Evolutionary conservation across 2,888 invertebrate species (phyloP).

Genomic region (Oscheius sp.): DNA sequence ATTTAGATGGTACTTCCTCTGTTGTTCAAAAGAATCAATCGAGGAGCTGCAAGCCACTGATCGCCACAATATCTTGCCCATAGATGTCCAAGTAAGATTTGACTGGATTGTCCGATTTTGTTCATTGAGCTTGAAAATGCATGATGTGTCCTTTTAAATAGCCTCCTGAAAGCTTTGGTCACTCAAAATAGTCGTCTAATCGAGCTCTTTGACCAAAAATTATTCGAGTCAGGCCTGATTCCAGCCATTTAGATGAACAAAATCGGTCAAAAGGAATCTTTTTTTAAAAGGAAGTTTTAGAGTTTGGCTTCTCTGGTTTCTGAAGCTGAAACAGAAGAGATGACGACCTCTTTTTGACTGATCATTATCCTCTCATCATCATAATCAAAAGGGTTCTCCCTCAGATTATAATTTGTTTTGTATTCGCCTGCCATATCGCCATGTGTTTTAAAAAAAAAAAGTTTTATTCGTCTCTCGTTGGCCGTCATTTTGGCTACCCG

Average conservation of each 20-base stretch:
- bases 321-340: slow-evolving; percentile 12
- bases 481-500: slow-evolving; percentile 13
- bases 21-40: slow-evolving; percentile 19
- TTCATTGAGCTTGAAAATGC: too few species aligned
- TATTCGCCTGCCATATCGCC: too few species aligned
- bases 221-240: too few species aligned
- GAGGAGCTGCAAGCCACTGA: slow-evolving; percentile 40
- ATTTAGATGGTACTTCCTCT: slow-evolving; percentile 31
- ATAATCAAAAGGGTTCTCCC: not conserved
- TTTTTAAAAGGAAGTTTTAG: not conserved
- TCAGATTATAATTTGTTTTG: not conserved
- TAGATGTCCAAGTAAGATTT: slow-evolving; percentile 41
- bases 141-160: too few species aligned
- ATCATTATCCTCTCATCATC: not conserved
- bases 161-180: too few species aligned
- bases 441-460: too few species aligned
- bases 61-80: slow-evolving; percentile 40
- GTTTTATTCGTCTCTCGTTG: not conserved
- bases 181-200: too few species aligned
- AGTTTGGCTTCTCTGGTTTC: slow-evolving; percentile 22
- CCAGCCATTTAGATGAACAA: too few species aligned
- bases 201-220: too few species aligned
- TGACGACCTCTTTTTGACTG: slow-evolving; percentile 11
- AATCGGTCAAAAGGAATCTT: not conserved
- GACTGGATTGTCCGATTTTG: too few species aligned